These are phyloP conservation scores for Drosophila fulvimacula DNA, from an alignment of 2,888 invertebrate species.

Conservation along the genomic window DNA sequence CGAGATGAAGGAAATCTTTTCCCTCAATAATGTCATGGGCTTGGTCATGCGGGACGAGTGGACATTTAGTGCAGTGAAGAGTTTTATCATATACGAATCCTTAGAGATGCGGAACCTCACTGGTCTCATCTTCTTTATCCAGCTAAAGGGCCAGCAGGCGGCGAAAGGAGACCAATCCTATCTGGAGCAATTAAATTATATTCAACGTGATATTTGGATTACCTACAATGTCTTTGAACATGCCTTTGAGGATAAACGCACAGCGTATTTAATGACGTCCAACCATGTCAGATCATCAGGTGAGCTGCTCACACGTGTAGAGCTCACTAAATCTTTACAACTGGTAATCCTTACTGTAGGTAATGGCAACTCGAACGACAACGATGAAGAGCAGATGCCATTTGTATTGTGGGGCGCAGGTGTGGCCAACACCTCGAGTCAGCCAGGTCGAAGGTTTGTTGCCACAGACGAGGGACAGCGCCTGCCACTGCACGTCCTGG, in stretches of 20 bases:
- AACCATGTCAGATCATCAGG: slow-evolving; percentile 99
- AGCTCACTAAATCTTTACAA: not conserved
- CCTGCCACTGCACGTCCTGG: slow-evolving; percentile 87
- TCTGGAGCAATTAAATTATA: slow-evolving; percentile 90
- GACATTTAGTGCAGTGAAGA: slow-evolving; percentile 92
- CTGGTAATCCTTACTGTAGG: slow-evolving; percentile 4
- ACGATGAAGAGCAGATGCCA: slow-evolving; percentile 92
- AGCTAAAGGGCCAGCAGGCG: slow-evolving; percentile 96
- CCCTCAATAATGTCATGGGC: slow-evolving; percentile 90
- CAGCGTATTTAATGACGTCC: slow-evolving; percentile 95
- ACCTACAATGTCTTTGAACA: slow-evolving; percentile 89
- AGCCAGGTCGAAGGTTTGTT: slow-evolving; percentile 41
- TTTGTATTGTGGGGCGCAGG: slow-evolving; percentile 98
- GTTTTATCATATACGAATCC: slow-evolving; percentile 86
- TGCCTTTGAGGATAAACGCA: slow-evolving; percentile 91
- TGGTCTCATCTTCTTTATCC: slow-evolving; percentile 93
- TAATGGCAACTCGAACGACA: slow-evolving; percentile 87
- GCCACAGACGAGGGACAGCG: slow-evolving; percentile 28
- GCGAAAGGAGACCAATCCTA: slow-evolving; percentile 94
- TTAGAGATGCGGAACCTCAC: slow-evolving; percentile 78
- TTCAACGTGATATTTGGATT: slow-evolving; percentile 90
- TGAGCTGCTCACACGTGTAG: slow-evolving; percentile 23
- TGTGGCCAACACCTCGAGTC: slow-evolving; percentile 82
- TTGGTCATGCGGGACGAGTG: slow-evolving; percentile 90
- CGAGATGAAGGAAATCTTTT: slow-evolving; percentile 89